Base-by-base conservation (phyloP, 2,113 vertebrate genomes). In the Triplophysa siluroides region DNA sequence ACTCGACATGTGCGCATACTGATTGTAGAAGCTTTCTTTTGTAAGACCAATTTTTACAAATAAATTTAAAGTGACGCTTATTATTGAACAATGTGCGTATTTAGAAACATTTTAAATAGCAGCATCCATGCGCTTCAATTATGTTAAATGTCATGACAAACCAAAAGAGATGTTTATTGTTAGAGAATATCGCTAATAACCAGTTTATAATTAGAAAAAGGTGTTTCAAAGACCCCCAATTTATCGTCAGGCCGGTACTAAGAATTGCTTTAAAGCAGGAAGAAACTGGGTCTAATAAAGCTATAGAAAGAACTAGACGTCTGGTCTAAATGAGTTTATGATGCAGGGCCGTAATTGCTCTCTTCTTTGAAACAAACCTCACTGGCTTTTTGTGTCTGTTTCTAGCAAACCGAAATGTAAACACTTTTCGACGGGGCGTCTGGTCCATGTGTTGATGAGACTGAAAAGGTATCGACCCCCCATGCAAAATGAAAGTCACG, bases 321-420 rank as follows among this genome's bases (percentile, higher is more conserved):
- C 97, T 99, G 97, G 96, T 93, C 92, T 95, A 96, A 97, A 99
- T 99, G 93, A 95, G 89, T 99, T 99, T 99, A 99, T 94, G 87
- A 92, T 85, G 88, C 81, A 81, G 86, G 83, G 83, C 86, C 85
- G 93, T 93, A 93, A 93, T 95, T 96, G 91, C 87, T 87, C 90
- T 93, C 92, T 88, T 92, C 94, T 96, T 98, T 97, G 93, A 97
- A 97, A 96, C 89, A 68, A 86, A 87, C 92, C 93, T 94, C 94
- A 93, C 94, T 93, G 91, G 92, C 92, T 95, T 94, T 97, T 96
- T 94, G 93, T 90, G 93, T 94, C 93, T 93, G 92, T 95, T 92
- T 85, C 92, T 89, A 87, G 89, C 93, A 90, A 93, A 92, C 84
- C 90, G 92, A 94, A 93, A 95, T 90, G 90, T 93, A 92, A 94